phyloP scores from a whole-genome alignment of 2,797 vertebrate species.

The Gobionotothen gibberifrons region DNA sequence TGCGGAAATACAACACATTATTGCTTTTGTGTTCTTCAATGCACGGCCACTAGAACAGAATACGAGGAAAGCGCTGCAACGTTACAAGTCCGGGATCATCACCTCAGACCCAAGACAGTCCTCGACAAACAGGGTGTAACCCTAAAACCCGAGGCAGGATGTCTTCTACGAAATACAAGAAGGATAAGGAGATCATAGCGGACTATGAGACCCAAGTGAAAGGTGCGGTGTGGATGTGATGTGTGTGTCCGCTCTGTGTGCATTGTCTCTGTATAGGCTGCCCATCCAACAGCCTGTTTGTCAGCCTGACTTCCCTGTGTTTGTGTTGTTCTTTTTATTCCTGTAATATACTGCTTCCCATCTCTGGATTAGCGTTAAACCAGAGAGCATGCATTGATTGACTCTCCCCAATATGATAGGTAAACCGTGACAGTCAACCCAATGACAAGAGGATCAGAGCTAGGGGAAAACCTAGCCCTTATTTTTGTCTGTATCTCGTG shows the following conservation, averaged over 20 bases:
- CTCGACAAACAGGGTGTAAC: slow-evolving; percentile 69
- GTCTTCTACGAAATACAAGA: slow-evolving; percentile 95
- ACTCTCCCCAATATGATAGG: slow-evolving; percentile 37
- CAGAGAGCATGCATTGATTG: not conserved
- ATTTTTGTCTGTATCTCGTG: not conserved
- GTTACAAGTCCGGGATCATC: slow-evolving; percentile 58
- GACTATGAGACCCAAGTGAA: slow-evolving; percentile 98
- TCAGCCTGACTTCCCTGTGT: slow-evolving; percentile 10
- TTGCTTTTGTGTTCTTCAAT: slow-evolving; percentile 42
- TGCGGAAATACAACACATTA: slow-evolving; percentile 32
- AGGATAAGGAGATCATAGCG: slow-evolving; percentile 98
- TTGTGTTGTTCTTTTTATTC: not conserved
- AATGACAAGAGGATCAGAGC: slow-evolving; percentile 33
- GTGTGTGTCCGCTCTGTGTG: slow-evolving; percentile 26
- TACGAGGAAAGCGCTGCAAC: slow-evolving; percentile 41
- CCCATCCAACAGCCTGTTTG: not conserved
- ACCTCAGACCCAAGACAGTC: slow-evolving; percentile 50
- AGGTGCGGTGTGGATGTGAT: slow-evolving; percentile 83
- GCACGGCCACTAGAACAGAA: slow-evolving; percentile 40
- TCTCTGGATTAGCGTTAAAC: not conserved
- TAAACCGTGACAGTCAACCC: slow-evolving; percentile 53
- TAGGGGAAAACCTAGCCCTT: not conserved
- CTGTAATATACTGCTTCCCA: not conserved
- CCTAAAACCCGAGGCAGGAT: slow-evolving; percentile 83
- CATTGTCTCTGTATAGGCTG: slow-evolving; percentile 39